A percentile compares a stretch with the other conserved stretches of the same genome.
phyloP scores from a whole-genome alignment of 2,888 invertebrate species.

The Plagiodera versicolora region DNA sequence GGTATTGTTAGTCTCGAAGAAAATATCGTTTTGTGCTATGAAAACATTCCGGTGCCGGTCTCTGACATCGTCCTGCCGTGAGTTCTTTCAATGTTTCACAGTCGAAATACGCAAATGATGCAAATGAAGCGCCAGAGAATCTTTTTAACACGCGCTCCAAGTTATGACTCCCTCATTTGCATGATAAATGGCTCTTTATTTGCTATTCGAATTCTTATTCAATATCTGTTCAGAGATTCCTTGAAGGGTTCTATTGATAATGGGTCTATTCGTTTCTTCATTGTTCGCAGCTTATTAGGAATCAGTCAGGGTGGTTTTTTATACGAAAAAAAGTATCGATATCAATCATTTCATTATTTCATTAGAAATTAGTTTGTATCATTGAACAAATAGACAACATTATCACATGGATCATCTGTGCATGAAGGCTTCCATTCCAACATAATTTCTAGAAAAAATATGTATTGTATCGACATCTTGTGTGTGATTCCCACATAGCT shows the following conservation, averaged over 20 bases:
- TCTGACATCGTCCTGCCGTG: slow-evolving; percentile 31
- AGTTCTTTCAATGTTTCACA: slow-evolving; percentile 26
- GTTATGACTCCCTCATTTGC: slow-evolving; percentile 40
- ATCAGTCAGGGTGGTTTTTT: neutral
- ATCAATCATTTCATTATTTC: too few species aligned
- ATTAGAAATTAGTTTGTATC: too few species aligned
- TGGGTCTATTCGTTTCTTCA: neutral
- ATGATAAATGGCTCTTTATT: slow-evolving; percentile 39
- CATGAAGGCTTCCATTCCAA: too few species aligned
- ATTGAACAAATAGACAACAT: too few species aligned
- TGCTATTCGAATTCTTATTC: slow-evolving; percentile 20
- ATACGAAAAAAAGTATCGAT: too few species aligned
- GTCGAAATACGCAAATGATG: slow-evolving; percentile 36
- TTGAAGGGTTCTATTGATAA: slow-evolving; percentile 7
- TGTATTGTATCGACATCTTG: too few species aligned
- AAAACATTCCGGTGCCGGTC: slow-evolving; percentile 22
- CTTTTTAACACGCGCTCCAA: slow-evolving; percentile 34
- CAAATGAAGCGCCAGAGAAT: slow-evolving; percentile 34
- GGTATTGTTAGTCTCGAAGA: neutral
- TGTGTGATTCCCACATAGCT: too few species aligned
- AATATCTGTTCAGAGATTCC: slow-evolving; percentile 11
- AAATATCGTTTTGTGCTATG: neutral
- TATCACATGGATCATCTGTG: too few species aligned
- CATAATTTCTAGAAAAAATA: too few species aligned
- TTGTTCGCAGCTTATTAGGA: neutral